Conservation (phyloP, 2,888 invertebrate genomes). For the Clivina fossor region DNA sequence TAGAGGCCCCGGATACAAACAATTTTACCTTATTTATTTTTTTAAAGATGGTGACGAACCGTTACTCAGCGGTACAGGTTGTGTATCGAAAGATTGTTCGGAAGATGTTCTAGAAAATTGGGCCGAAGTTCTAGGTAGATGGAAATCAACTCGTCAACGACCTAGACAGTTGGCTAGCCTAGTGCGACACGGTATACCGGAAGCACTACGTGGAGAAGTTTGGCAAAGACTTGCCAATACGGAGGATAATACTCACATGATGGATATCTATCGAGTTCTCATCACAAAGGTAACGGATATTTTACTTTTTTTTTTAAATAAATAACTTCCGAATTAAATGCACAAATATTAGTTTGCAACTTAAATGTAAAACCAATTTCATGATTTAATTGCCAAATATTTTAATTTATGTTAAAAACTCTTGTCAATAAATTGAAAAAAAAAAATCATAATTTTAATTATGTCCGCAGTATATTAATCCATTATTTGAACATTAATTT, state of each 20-base stretch:
- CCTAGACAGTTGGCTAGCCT: conserved; percentile 82
- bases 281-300: conserved; percentile 78
- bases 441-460: no score
- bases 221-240: conserved; percentile 95
- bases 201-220: conserved; percentile 93
- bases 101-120: conserved; percentile 91
- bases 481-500: no score
- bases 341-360: background rate
- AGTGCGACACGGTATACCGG: conserved; percentile 88
- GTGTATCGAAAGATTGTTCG: conserved; percentile 94
- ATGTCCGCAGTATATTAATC: no score
- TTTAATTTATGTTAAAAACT: no score
- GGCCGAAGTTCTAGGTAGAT: conserved; percentile 83
- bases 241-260: conserved; percentile 78
- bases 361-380: no score
- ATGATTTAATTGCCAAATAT: no score
- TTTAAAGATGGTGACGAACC: conserved; percentile 86
- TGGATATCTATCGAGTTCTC: conserved; percentile 89
- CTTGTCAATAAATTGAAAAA: no score
- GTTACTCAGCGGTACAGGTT: conserved; percentile 94
- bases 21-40: no score
- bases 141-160: conserved; percentile 66
- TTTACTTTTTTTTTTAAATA: conserved; percentile 21
- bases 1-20: no score
- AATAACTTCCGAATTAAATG: background rate